Conservation (phyloP, 2,797 vertebrate species). For the Pseudochirops cupreus region DNA sequence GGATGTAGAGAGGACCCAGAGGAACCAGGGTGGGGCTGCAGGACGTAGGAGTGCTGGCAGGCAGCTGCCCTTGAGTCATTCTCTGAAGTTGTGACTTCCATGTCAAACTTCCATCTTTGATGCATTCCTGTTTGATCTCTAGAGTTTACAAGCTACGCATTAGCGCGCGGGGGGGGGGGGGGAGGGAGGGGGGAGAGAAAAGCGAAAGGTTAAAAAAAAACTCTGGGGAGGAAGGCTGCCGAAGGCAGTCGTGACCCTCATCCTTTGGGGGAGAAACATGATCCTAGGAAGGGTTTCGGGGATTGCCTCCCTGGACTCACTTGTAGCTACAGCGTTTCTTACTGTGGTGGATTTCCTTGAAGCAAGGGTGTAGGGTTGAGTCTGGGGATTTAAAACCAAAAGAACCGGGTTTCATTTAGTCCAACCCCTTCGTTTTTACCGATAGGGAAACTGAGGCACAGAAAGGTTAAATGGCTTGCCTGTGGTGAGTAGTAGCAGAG, state of each 20-base stretch:
- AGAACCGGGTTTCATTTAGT: not conserved
- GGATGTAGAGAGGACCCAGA: not conserved
- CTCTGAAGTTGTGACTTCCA: constrained; percentile 41
- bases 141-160: constrained; percentile 26
- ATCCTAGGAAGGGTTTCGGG: not conserved
- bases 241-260: not conserved
- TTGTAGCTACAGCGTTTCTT: not conserved
- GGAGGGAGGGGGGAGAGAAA: not conserved
- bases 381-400: not conserved
- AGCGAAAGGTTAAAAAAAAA: not conserved
- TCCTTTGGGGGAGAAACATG: not conserved
- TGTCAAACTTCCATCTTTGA: not conserved
- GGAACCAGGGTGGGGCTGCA: constrained; percentile 14
- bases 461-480: not conserved
- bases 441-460: not conserved
- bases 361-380: not conserved
- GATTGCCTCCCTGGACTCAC: not conserved
- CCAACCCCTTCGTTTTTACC: not conserved
- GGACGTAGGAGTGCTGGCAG: constrained; percentile 1
- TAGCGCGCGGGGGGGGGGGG: not conserved
- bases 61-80: constrained; percentile 56
- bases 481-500: not conserved
- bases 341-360: not conserved
- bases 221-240: not conserved
- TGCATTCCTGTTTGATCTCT: constrained; percentile 38